These are phyloP conservation scores for Chloroclysta siterata DNA, from an alignment of 2,888 invertebrate genomes.

Conservation along the genomic window DNA sequence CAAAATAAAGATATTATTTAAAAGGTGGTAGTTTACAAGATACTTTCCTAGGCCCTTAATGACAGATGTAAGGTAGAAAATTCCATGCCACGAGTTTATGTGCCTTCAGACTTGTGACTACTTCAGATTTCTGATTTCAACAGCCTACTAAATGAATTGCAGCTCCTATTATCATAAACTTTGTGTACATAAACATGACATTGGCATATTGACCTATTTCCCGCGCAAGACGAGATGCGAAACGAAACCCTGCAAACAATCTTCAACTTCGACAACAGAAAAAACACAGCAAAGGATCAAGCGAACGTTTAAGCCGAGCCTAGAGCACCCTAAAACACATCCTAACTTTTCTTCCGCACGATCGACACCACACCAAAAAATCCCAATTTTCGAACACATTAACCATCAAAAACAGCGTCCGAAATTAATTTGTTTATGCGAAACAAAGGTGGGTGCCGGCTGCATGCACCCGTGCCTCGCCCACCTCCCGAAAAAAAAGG, in stretches of 20 bases:
- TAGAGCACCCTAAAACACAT: conserved; percentile 32
- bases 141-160: background rate
- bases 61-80: no score
- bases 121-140: background rate
- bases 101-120: no score
- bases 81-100: no score
- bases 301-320: conserved; percentile 15
- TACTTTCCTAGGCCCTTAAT: no score
- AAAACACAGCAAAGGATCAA: conserved; percentile 14
- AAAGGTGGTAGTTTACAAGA: no score
- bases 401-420: conserved; percentile 83
- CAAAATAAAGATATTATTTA: no score
- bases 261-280: background rate
- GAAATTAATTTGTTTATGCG: conserved; percentile 85
- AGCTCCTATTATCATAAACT: background rate
- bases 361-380: conserved; percentile 48
- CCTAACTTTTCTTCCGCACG: conserved; percentile 47
- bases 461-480: conserved; percentile 81
- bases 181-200: conserved; percentile 5
- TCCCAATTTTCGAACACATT: conserved; percentile 77
- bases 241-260: background rate
- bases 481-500: conserved; percentile 80
- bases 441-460: conserved; percentile 84
- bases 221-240: conserved; percentile 13
- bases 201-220: conserved; percentile 23